phyloP scores from a whole-genome alignment of 2,888 invertebrate species.

The Scaptodrosophila latifasciaeformis region DNA sequence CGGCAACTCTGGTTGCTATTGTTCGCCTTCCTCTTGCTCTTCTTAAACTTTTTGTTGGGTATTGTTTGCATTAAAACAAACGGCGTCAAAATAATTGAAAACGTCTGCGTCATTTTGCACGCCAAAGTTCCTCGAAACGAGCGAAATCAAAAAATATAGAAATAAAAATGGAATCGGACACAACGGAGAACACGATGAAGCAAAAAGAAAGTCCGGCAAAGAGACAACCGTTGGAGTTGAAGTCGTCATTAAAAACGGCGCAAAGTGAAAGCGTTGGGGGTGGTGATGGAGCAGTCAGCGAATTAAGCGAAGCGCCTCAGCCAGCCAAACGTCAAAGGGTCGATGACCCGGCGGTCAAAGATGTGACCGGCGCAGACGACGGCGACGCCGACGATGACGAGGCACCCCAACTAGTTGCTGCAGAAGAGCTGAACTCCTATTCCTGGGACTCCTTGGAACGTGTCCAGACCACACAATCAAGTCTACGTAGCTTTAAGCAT shows the following conservation, averaged over 20 bases:
- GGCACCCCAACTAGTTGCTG: conserved; percentile 33
- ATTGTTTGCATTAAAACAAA: conserved; percentile 53
- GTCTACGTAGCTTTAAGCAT: conserved; percentile 72
- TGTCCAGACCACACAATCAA: conserved; percentile 45
- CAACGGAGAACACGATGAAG: conserved; percentile 41
- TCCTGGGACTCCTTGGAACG: conserved; percentile 18
- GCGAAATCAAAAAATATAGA: conserved; percentile 3
- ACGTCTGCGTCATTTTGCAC: conserved; percentile 42
- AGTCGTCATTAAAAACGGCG: conserved; percentile 14
- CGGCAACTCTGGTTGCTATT: no score
- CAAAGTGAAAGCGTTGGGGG: conserved; percentile 54
- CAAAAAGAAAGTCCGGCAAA: conserved; percentile 43
- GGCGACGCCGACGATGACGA: conserved; percentile 16
- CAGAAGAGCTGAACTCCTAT: neutral
- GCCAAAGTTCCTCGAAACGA: no score
- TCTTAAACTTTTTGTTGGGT: no score
- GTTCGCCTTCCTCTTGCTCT: no score
- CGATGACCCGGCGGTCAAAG: neutral
- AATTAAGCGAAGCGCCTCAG: conserved; percentile 32
- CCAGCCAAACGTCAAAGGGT: conserved; percentile 45
- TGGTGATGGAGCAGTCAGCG: no score
- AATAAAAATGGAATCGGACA: conserved; percentile 54
- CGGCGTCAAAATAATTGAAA: conserved; percentile 45
- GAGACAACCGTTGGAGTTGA: conserved; percentile 15
- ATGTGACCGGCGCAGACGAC: neutral